phyloP scores from a whole-genome alignment of 1,140 invertebrate species.

The Lasioglossum albipes region DNA sequence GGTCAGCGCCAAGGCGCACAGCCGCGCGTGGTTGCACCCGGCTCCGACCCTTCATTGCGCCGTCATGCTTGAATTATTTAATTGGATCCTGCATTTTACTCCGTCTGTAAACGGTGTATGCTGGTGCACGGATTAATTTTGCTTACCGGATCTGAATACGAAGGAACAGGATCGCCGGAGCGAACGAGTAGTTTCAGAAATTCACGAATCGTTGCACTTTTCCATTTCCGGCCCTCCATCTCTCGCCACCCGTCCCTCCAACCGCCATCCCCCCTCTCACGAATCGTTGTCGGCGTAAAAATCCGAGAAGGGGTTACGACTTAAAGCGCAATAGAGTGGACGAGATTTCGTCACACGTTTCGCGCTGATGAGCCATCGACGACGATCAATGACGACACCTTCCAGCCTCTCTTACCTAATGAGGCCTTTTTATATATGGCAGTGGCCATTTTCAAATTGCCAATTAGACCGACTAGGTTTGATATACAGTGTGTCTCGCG shows the following conservation, averaged over 20 bases:
- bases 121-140: constrained; percentile 35
- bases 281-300: neutral
- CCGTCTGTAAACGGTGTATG: constrained; percentile 22
- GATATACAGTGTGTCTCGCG: no score
- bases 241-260: neutral
- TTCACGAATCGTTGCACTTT: constrained; percentile 34
- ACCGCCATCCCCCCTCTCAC: no score
- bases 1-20: neutral
- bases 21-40: neutral
- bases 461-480: no score
- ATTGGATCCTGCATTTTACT: constrained; percentile 48
- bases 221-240: neutral
- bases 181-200: constrained; percentile 16
- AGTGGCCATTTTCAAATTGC: no score
- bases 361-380: neutral
- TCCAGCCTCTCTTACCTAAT: neutral
- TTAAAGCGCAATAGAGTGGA: neutral
- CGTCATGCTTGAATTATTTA: constrained; percentile 53
- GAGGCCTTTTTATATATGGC: neutral
- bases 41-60: constrained; percentile 23
- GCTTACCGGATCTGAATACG: constrained; percentile 22
- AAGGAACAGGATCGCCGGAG: neutral
- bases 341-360: neutral
- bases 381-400: neutral
- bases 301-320: neutral